Evolutionary conservation across 2,113 vertebrate species (phyloP), one percentile per base, ranked within the genome.

Genomic region (Scatophagus argus): DNA sequence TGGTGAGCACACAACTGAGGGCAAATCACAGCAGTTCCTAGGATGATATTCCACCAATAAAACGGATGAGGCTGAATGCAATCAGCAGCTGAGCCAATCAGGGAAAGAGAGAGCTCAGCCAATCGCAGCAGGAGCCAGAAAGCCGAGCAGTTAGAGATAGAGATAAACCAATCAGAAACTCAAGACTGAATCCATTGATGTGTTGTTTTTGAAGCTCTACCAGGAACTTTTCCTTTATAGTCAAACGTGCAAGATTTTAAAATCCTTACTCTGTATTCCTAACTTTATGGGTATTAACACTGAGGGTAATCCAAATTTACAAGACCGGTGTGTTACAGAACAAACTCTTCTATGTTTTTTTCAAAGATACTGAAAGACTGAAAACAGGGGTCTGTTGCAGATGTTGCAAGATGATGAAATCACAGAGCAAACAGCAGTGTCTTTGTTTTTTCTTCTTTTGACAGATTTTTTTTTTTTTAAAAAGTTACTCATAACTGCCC

Each of bases 371-470:
- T n/a, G 36, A 81, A 71, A 73, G 39, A 16, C 25, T 34, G 9
- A 77, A 77, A 70, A 66, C 49, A 71, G 32, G 55, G 41, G 39
- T 80, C 43, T 67, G 59, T 12, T 64, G 83, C 58, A 70, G 81
- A 86, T 85, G 87, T 64, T 68, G 79, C 78, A 88, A 86, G 77
- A 88, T 90, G 86, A 89, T 89, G 90, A 92, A 89, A 92, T 87
- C 34, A 8, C 59, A 56, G 56, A 38, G 84, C 67, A 88, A 86
- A 80, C 82, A 27, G 21, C 14, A 16, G 47, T 41, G 12, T 59
- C 13, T 77, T 32, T 66, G 39, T 77, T 46, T 14, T 65, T 65
- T 59, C 27, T 75, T 63, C 59, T 72, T 3, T 2, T 41, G 38
- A 12, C 32, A 23, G 52, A 6, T 31, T 61, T n/a, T n/a, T n/a